Percentiles rank a stretch among this genome's conserved stretches.
These are phyloP conservation scores for Tetraodon nigroviridis DNA, from an alignment of 2,113 vertebrate species.

Conservation along the genomic window DNA sequence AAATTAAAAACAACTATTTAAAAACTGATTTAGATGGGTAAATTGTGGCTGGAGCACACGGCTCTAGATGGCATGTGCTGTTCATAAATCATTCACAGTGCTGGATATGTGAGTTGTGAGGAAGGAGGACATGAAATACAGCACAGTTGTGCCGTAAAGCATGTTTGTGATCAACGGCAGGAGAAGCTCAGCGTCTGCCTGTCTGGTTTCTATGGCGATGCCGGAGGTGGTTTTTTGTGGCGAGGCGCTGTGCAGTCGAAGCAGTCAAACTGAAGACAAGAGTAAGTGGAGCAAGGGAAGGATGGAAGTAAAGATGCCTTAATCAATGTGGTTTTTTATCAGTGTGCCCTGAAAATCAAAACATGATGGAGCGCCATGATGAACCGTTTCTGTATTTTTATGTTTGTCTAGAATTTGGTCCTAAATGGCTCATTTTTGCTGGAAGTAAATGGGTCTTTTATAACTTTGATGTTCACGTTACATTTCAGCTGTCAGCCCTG, in stretches of 20 bases:
- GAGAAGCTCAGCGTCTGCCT: slow-evolving; percentile 21
- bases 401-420: not conserved
- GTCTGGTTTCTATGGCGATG: slow-evolving; percentile 40
- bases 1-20: slow-evolving; percentile 41
- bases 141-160: slow-evolving; percentile 5
- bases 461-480: not conserved
- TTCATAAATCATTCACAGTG: not conserved
- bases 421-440: not conserved
- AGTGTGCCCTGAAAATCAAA: not conserved
- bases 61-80: slow-evolving; percentile 3
- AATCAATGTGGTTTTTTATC: not conserved
- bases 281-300: slow-evolving; percentile 14
- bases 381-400: not conserved
- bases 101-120: slow-evolving; percentile 12
- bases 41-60: slow-evolving; percentile 1
- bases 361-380: too few relatives aligned
- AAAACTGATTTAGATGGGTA: slow-evolving; percentile 26
- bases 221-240: not conserved
- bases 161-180: slow-evolving; percentile 28
- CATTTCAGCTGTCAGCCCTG: not conserved
- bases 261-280: slow-evolving; percentile 12
- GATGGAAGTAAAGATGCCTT: slow-evolving; percentile 4
- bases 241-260: slow-evolving; percentile 3
- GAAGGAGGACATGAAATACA: slow-evolving; percentile 5
- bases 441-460: not conserved